phyloP scores from a whole-genome alignment of 2,797 vertebrate genomes.

The Parotocinclus haroldoi region DNA sequence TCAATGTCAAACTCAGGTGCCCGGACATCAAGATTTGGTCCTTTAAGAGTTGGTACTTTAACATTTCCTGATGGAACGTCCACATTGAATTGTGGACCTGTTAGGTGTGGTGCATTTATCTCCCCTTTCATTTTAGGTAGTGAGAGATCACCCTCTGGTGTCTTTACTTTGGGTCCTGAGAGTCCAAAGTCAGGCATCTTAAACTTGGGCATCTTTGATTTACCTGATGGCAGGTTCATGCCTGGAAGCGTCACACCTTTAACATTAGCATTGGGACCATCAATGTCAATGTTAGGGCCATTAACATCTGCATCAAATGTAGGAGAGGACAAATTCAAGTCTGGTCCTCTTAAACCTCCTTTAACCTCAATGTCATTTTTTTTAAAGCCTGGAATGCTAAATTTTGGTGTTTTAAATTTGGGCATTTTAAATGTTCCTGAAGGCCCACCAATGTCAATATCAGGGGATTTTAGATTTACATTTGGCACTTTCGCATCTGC shows the following conservation, averaged over 20 bases:
- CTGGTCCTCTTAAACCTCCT: slow-evolving; percentile 31
- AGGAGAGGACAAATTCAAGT: slow-evolving; percentile 23
- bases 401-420: slow-evolving; percentile 40
- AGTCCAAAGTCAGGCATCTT: slow-evolving; percentile 46
- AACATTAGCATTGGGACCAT: slow-evolving; percentile 39
- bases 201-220: slow-evolving; percentile 44
- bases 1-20: slow-evolving; percentile 25
- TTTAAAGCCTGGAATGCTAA: slow-evolving; percentile 41
- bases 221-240: slow-evolving; percentile 38
- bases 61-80: slow-evolving; percentile 27
- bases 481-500: slow-evolving; percentile 29
- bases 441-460: slow-evolving; percentile 9
- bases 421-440: slow-evolving; percentile 42
- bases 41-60: slow-evolving; percentile 20
- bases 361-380: slow-evolving; percentile 34
- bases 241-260: slow-evolving; percentile 42
- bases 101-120: slow-evolving; percentile 31
- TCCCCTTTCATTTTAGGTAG: slow-evolving; percentile 23
- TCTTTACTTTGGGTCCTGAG: slow-evolving; percentile 36
- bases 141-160: slow-evolving; percentile 19
- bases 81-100: slow-evolving; percentile 26
- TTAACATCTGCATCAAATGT: slow-evolving; percentile 22
- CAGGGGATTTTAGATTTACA: slow-evolving; percentile 17
- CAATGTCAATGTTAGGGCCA: slow-evolving; percentile 27
- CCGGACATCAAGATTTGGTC: slow-evolving; percentile 26